A percentile compares a stretch with the other conserved stretches of the same genome.
phyloP scores from a whole-genome alignment of 2,888 invertebrate species.

The Lycophotia porphyrea region DNA sequence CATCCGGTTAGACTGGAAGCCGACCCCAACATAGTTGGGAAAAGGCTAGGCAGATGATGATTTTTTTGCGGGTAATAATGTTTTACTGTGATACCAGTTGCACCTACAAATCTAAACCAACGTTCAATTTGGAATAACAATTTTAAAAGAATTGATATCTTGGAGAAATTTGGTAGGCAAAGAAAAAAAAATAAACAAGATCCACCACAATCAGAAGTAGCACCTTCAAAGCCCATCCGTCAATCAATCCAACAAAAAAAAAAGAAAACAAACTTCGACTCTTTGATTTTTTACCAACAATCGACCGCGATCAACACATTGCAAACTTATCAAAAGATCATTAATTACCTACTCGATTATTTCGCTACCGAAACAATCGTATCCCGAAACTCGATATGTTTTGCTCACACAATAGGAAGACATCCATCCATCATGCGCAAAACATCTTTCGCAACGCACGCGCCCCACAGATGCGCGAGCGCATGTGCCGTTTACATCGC shows the following conservation, averaged over 20 bases:
- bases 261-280: constrained; percentile 22
- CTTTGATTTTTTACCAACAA: constrained; percentile 37
- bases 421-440: constrained; percentile 78
- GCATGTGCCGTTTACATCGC: constrained; percentile 71
- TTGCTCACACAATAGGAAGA: constrained; percentile 67
- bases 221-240: constrained; percentile 16
- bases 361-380: constrained; percentile 60
- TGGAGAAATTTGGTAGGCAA: not conserved
- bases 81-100: not conserved
- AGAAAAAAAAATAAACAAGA: not conserved
- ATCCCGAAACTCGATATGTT: constrained; percentile 71
- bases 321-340: constrained; percentile 64
- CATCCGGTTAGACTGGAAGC: too few species aligned
- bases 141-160: not conserved
- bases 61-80: not conserved
- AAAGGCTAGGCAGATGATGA: too few species aligned
- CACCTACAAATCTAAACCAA: not conserved
- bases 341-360: constrained; percentile 69
- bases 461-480: constrained; percentile 79
- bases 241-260: constrained; percentile 33
- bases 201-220: constrained; percentile 8
- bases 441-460: constrained; percentile 84
- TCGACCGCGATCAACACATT: constrained; percentile 51
- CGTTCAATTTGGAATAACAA: not conserved
- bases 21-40: too few species aligned